Conservation (phyloP, 2,113 vertebrate genomes). For the Pholis gunnellus region DNA sequence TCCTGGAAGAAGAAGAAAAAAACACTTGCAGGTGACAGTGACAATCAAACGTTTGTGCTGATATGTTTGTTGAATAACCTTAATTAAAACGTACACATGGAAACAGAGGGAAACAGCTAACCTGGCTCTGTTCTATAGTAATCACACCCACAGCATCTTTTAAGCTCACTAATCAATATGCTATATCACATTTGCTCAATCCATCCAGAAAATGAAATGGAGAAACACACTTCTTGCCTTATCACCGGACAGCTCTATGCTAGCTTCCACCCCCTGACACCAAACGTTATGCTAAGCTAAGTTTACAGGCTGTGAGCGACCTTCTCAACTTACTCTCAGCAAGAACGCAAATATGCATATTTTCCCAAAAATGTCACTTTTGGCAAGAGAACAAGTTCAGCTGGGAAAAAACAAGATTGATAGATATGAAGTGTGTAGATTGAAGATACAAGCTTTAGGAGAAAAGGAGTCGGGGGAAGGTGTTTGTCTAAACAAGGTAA, state of each 20-base stretch:
- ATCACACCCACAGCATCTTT: background rate
- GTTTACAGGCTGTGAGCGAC: background rate
- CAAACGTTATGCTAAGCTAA: background rate
- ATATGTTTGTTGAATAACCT: background rate
- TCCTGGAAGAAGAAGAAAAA: constrained; percentile 5
- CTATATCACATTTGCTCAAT: background rate
- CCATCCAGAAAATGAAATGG: background rate
- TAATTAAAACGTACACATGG: background rate
- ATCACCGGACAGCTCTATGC: background rate
- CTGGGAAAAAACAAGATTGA: background rate
- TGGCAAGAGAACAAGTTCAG: background rate
- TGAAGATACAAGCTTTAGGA: constrained; percentile 12
- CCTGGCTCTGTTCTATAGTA: background rate
- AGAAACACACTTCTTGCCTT: background rate
- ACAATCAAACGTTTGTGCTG: background rate
- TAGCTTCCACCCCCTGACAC: too few relatives aligned
- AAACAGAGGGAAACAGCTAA: background rate
- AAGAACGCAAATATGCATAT: background rate
- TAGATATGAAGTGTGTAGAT: background rate
- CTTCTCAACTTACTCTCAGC: background rate
- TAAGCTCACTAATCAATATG: background rate
- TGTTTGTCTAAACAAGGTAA: constrained; percentile 60
- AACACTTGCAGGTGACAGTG: background rate
- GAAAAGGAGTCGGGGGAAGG: constrained; percentile 29
- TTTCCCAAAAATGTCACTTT: background rate